Evolutionary conservation across 2,888 invertebrate genomes (phyloP).

Genomic region (Dynastes hyllus): DNA sequence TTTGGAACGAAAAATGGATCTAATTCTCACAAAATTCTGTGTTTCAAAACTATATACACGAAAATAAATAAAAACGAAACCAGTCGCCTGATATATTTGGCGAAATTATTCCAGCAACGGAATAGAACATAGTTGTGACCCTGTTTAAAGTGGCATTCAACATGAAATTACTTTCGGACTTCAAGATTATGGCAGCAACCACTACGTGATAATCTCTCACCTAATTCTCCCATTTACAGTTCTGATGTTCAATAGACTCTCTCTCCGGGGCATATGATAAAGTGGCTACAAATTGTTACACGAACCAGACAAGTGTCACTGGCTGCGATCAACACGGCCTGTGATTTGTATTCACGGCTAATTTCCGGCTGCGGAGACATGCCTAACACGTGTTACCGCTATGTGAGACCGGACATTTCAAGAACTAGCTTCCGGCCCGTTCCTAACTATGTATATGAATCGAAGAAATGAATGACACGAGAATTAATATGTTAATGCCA

Average conservation of each 20-base stretch:
- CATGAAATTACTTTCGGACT: too few species aligned
- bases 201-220: conserved; percentile 7
- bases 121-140: too few species aligned
- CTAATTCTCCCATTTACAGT: conserved; percentile 9
- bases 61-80: too few species aligned
- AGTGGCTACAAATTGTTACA: conserved; percentile 54
- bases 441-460: conserved; percentile 33
- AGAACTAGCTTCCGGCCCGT: conserved; percentile 51
- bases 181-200: too few species aligned
- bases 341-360: conserved; percentile 60
- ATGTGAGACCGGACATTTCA: conserved; percentile 54
- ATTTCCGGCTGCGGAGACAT: conserved; percentile 61
- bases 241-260: background rate
- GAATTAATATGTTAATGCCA: conserved; percentile 41
- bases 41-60: too few species aligned
- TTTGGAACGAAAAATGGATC: too few species aligned
- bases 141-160: too few species aligned
- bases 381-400: conserved; percentile 60
- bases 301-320: conserved; percentile 56
- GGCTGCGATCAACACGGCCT: conserved; percentile 54
- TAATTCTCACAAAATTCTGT: too few species aligned
- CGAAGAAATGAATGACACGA: conserved; percentile 34
- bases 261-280: conserved; percentile 45
- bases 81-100: too few species aligned
- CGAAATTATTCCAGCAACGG: too few species aligned